A percentile compares a stretch with the other conserved stretches of the same genome.
phyloP scores from a whole-genome alignment of 1,140 invertebrate genomes.

The Papilio helenus region DNA sequence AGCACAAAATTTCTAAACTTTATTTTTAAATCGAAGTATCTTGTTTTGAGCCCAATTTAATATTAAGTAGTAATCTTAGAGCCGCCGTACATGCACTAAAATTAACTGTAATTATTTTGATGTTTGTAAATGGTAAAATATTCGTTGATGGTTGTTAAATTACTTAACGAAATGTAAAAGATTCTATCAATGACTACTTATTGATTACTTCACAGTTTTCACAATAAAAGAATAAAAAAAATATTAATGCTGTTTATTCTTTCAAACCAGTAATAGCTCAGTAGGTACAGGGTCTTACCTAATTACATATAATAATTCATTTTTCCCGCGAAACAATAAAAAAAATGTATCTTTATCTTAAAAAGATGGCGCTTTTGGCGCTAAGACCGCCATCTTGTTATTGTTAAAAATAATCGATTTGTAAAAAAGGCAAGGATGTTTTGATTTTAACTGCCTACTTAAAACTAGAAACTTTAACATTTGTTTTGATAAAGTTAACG shows the following conservation, averaged over 20 bases:
- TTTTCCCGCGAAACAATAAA: too few species aligned
- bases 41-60: neutral
- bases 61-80: neutral
- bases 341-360: too few species aligned
- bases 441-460: too few species aligned
- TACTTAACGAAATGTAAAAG: neutral
- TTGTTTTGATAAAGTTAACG: conserved; percentile 47
- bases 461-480: neutral
- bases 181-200: neutral
- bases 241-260: neutral
- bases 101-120: neutral
- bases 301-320: too few species aligned
- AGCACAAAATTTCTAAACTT: conserved; percentile 4
- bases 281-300: too few species aligned
- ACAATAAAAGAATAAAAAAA: neutral
- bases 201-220: neutral
- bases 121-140: neutral
- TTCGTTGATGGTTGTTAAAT: neutral
- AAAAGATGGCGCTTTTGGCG: too few species aligned
- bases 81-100: neutral
- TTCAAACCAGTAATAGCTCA: too few species aligned
- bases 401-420: too few species aligned
- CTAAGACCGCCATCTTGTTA: too few species aligned
- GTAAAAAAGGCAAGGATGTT: too few species aligned
- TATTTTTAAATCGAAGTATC: conserved; percentile 19